Evolutionary conservation across 2,113 vertebrate genomes (phyloP).

Genomic region (Sminthopsis crassicaudata): DNA sequence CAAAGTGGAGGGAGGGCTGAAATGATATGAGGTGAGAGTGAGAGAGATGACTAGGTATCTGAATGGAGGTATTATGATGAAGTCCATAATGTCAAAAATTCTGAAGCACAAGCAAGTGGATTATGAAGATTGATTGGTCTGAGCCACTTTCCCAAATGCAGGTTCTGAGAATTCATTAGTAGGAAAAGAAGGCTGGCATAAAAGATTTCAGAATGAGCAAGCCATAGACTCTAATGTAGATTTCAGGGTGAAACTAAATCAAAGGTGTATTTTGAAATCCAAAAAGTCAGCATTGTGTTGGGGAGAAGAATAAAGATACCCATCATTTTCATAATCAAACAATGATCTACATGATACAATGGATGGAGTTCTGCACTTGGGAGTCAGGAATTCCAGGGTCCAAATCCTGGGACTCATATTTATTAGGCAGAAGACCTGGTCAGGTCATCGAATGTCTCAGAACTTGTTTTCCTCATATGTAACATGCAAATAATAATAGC

Average conservation of each 20-base stretch:
- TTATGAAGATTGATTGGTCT: not conserved
- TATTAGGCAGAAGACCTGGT: not conserved
- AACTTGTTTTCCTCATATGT: not conserved
- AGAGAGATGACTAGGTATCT: not conserved
- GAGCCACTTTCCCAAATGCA: not conserved
- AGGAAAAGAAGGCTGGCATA: not conserved
- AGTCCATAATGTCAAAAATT: not conserved
- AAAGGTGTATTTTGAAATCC: not conserved
- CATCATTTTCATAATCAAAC: not conserved
- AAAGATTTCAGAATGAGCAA: not conserved
- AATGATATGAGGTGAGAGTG: not conserved
- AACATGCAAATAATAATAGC: not conserved
- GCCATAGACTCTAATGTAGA: not conserved
- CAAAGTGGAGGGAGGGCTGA: too few species aligned
- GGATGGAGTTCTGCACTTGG: not conserved
- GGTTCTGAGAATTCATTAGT: not conserved
- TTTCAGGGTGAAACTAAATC: not conserved
- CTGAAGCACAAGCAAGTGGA: not conserved
- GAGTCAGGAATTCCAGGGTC: not conserved
- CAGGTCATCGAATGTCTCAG: not conserved
- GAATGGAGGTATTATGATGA: not conserved
- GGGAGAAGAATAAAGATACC: not conserved
- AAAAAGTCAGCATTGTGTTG: not conserved
- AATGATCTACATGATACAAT: not conserved
- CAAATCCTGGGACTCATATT: not conserved